These are phyloP conservation scores for Diaphora mendica DNA, from an alignment of 2,888 invertebrate genomes.

Conservation along the genomic window DNA sequence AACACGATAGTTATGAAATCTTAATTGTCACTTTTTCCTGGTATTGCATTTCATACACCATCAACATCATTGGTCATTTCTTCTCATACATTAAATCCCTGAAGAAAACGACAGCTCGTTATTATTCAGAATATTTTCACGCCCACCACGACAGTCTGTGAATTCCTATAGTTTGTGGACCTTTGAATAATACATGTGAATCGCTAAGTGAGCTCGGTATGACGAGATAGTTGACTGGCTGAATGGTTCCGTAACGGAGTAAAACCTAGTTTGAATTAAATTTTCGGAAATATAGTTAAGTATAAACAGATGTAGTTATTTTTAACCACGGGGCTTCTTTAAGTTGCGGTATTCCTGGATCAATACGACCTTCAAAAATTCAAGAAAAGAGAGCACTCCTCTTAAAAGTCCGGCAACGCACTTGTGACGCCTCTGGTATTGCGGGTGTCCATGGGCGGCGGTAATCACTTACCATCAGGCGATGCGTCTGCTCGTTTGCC, in stretches of 20 bases:
- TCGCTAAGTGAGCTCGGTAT: constrained; percentile 50
- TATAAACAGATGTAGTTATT: background rate
- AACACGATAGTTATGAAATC: too few species aligned
- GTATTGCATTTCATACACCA: background rate
- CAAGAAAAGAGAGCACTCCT: too few species aligned
- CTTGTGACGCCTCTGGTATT: too few species aligned
- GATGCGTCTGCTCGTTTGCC: too few species aligned
- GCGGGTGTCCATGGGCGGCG: too few species aligned
- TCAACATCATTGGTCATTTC: constrained; percentile 5
- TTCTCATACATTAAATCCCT: constrained; percentile 11
- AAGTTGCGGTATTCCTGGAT: too few species aligned
- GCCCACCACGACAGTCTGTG: constrained; percentile 36
- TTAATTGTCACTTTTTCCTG: background rate
- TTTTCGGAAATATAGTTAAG: background rate
- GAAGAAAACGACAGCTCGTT: constrained; percentile 37
- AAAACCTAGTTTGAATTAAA: background rate
- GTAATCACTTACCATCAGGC: too few species aligned
- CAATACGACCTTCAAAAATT: too few species aligned
- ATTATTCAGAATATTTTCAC: constrained; percentile 59
- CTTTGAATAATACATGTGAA: constrained; percentile 71
- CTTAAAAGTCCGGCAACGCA: too few species aligned
- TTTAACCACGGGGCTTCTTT: background rate
- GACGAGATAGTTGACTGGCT: constrained; percentile 44
- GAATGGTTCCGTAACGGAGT: constrained; percentile 5
- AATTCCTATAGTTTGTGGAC: constrained; percentile 50